Conservation (phyloP, 2,797 vertebrate species). For the Setipinna tenuifilis region DNA sequence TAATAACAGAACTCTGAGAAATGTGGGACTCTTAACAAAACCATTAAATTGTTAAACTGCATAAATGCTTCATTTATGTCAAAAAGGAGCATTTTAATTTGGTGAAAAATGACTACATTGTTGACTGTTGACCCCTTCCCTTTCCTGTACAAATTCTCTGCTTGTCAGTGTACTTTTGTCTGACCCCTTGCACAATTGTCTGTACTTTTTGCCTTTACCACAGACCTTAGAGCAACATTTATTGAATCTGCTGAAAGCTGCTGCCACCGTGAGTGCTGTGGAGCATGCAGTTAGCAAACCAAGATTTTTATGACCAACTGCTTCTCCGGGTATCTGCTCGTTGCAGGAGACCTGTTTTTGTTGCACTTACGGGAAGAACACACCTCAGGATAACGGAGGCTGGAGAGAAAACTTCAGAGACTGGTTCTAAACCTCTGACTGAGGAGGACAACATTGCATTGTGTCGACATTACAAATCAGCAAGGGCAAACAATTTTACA, state of each 20-base stretch:
- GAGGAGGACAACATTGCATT: background rate
- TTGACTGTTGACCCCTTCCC: background rate
- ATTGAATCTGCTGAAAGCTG: background rate
- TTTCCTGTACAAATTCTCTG: too few species aligned
- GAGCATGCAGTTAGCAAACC: slow-evolving; percentile 6
- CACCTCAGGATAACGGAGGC: background rate
- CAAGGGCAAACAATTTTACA: background rate
- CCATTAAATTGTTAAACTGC: too few species aligned
- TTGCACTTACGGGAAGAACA: background rate
- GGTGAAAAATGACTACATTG: background rate
- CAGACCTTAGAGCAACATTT: background rate
- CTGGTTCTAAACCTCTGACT: background rate
- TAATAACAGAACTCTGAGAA: too few species aligned
- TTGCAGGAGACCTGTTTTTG: background rate
- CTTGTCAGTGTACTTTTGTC: background rate
- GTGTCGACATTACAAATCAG: background rate
- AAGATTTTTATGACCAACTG: background rate
- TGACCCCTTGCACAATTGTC: too few species aligned
- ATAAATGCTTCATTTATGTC: background rate
- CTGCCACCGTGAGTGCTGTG: background rate
- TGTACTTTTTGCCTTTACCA: background rate
- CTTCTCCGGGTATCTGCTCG: background rate
- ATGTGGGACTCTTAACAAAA: too few species aligned
- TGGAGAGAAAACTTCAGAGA: background rate
- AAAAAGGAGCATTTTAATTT: background rate